A percentile compares a stretch with the other conserved stretches of the same genome.
Evolutionary conservation across 2,888 invertebrate genomes (phyloP).

Genomic region (Thalpophila matura): DNA sequence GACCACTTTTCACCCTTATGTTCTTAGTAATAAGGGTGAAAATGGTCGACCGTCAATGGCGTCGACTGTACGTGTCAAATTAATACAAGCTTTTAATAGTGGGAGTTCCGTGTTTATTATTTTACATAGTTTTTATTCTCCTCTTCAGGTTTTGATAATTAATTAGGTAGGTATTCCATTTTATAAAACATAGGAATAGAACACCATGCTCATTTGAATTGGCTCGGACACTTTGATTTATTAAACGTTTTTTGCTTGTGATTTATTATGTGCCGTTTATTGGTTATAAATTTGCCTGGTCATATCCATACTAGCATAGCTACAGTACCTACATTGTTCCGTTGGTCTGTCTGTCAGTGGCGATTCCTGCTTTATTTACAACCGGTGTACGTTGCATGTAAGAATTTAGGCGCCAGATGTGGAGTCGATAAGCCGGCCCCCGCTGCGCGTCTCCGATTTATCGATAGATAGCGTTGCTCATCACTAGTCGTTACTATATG

Average conservation of each 20-base stretch:
- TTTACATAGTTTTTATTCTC: background rate
- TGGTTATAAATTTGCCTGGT: constrained; percentile 33
- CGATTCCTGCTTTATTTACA: constrained; percentile 68
- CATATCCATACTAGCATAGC: constrained; percentile 62
- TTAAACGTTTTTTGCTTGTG: constrained; percentile 9
- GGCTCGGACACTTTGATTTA: constrained; percentile 49
- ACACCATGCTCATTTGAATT: constrained; percentile 30
- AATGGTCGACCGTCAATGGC: too few relatives aligned
- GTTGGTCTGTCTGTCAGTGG: constrained; percentile 69
- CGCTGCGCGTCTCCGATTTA: constrained; percentile 75
- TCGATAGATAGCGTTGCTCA: constrained; percentile 71
- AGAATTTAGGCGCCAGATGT: constrained; percentile 89
- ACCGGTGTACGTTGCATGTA: constrained; percentile 69
- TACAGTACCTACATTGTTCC: constrained; percentile 53
- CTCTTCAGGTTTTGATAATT: background rate
- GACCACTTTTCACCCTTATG: too few relatives aligned
- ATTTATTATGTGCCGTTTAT: constrained; percentile 37
- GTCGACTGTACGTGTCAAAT: background rate
- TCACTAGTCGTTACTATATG: constrained; percentile 59
- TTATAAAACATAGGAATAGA: constrained; percentile 6
- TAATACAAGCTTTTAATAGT: background rate
- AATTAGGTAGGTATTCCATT: constrained; percentile 11
- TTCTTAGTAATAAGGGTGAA: too few relatives aligned
- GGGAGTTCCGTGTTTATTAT: constrained; percentile 2
- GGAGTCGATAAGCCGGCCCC: constrained; percentile 73